Base-by-base conservation (phyloP, 2,797 vertebrate species). In the Crypturellus tataupa region DNA sequence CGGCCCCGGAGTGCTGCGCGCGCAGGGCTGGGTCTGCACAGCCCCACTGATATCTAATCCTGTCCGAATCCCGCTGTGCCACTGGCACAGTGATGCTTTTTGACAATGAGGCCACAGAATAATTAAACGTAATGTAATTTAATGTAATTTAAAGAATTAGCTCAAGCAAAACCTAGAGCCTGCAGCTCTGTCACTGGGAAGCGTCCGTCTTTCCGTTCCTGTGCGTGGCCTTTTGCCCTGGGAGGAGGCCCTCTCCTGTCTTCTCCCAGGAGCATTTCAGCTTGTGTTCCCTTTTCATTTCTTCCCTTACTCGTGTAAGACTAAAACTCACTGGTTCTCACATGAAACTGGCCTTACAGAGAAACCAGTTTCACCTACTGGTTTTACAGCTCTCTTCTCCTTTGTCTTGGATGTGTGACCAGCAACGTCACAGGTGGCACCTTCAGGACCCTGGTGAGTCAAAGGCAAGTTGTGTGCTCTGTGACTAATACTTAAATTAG, bases 311-410 rank as follows among this genome's bases (percentile, higher is more conserved):
- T 53, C 71, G 49, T 7, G 1, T 5, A 18, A 33, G 58, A n/a
- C 24, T 15, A 51, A 76, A 70, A 15, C 46, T 37, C 16, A 21
- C 6, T 20, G 5, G 40, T 17, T 51, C 33, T 82, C 3, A 0
- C 6, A 19, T 19, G 55, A 70, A 40, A 51, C 18, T 40, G 29
- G 16, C 4, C 44, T 42, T 0, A 0, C 29, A 47, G 47, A 62
- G 56, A 20, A 39, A 25, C 33, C 44, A 25, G 40, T 71, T 24
- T 65, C 20, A 39, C 18, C 31, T 49, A 1, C 24, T 2, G 1
- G 40, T 18, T 29, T 18, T 40, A 8, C 31, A 4, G 35, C 51
- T n/a, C 44, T 77, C 39, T 20, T 37, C 37, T 3, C 6, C 31
- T 17, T 49, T 39, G 33, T 33, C 49, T 7, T 47, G 19, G 35